phyloP scores from a whole-genome alignment of 2,113 vertebrate genomes.

The Pongo abelii region DNA sequence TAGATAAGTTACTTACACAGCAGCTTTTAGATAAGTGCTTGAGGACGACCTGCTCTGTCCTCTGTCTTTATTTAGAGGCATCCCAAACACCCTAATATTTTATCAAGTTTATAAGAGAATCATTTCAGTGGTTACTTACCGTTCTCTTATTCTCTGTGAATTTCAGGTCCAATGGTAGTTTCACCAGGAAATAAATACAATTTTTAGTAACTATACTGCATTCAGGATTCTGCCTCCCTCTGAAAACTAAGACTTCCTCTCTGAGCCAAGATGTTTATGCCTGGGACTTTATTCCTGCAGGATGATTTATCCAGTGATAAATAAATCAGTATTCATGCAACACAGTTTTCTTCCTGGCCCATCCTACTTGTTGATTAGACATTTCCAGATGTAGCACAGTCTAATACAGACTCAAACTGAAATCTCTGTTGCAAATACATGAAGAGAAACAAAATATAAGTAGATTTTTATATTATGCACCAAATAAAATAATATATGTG shows the following conservation, averaged over 20 bases:
- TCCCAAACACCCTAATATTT: background rate
- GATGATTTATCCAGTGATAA: background rate
- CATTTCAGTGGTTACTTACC: background rate
- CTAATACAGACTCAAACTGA: background rate
- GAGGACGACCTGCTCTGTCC: background rate
- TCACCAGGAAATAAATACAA: background rate
- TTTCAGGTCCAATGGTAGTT: background rate
- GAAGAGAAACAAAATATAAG: background rate
- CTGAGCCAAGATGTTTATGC: background rate
- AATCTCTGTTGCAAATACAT: background rate
- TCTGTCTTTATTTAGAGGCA: background rate
- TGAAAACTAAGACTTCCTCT: background rate
- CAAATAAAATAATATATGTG: background rate
- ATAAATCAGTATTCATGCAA: background rate
- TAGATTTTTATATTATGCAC: background rate
- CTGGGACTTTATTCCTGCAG: background rate
- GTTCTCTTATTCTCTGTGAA: background rate
- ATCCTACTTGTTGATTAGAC: background rate
- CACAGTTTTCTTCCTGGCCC: background rate
- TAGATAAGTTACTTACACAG: background rate
- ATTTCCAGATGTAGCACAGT: background rate
- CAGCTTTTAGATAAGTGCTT: background rate
- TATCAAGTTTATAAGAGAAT: background rate
- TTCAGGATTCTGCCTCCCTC: background rate
- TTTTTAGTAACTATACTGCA: background rate